Base-by-base conservation (phyloP, 2,888 invertebrate species). In the Uloborus plumipes region DNA sequence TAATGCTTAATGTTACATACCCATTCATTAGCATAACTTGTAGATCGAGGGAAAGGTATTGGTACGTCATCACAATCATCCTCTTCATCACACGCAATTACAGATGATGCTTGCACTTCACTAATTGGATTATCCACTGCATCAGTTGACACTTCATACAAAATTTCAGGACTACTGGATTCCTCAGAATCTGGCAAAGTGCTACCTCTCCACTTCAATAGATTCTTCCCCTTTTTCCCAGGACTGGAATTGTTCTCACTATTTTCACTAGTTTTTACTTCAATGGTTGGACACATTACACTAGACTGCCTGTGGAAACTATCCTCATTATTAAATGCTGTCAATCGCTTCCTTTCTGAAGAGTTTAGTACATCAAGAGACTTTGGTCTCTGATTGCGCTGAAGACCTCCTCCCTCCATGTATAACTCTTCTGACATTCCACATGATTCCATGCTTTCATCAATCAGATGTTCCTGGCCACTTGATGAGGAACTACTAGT, bases 161-260 rank as follows among this genome's bases (percentile, higher is more conserved):
- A 16, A 39, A 49, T 39, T 73, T 67, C 49, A 67, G 58, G 50
- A 16, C 58, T 65, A 18, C 49, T 55, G 16, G 55, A 14, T 14
- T 81, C 72, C 9, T 79, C 80, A 55, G 70, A 64, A 65, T 82
- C 70, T 20, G 93, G 93, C 87, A 94, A 91, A 85, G 93, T 92
- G 64, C 93, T 92, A 67, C 93, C 94, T 89, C 94, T 94, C 94
- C 94, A 94, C 90, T 94, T 94, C 87, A 93, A 91, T 87, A 94
- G 90, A 69, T 64, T 76, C 9, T 78, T 77, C 2, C 73, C 73
- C 20, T 81, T 76, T 51, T 81, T 73, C 9, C 39, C 61, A 0
- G 77, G 14, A 26, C 13, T 50, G 11, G 70, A 66, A 11, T 58
- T 47, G 26, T 16, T 55, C 16, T 50, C 31, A 31, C 18, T 26